These are phyloP conservation scores for Diplodus sargus DNA, from an alignment of 2,797 vertebrate genomes.

Conservation along the genomic window DNA sequence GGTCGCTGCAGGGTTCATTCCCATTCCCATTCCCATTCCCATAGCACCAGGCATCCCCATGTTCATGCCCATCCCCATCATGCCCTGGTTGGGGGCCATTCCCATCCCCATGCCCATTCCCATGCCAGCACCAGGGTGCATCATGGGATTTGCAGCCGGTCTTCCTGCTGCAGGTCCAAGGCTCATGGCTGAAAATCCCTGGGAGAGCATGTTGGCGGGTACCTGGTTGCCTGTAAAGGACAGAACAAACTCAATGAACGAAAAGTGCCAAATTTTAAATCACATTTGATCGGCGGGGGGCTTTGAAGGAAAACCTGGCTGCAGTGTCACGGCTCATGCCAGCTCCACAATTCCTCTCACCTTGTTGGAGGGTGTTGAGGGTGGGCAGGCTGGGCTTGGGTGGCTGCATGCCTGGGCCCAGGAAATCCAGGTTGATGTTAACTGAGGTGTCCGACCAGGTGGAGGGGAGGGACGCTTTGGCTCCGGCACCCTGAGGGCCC, in stretches of 20 bases:
- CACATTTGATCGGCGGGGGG: neutral
- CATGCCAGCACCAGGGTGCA: conserved; percentile 86
- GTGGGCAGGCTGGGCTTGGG: conserved; percentile 94
- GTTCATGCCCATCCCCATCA: conserved; percentile 86
- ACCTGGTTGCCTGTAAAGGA: conserved; percentile 86
- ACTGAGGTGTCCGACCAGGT: conserved; percentile 97
- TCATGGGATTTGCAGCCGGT: conserved; percentile 83
- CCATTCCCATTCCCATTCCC: conserved; percentile 77
- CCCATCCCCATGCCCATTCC: conserved; percentile 85
- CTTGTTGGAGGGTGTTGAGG: conserved; percentile 96
- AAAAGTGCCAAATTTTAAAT: conserved; percentile 2
- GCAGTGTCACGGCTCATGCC: neutral
- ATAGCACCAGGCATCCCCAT: conserved; percentile 81
- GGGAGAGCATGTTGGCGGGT: conserved; percentile 89
- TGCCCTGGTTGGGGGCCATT: conserved; percentile 72
- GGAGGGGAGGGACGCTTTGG: conserved; percentile 90
- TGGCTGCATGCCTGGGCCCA: conserved; percentile 93
- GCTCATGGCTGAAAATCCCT: conserved; percentile 92
- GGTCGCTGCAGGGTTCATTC: conserved; percentile 86
- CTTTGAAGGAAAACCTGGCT: conserved; percentile 15
- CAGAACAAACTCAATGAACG: conserved; percentile 17
- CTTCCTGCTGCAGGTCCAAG: conserved; percentile 86
- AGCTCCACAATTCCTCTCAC: conserved; percentile 79
- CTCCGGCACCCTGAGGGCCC: conserved; percentile 85
- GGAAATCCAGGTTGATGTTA: conserved; percentile 98